phyloP scores from a whole-genome alignment of 2,797 vertebrate species.

The Oceanodroma leucorhoa region DNA sequence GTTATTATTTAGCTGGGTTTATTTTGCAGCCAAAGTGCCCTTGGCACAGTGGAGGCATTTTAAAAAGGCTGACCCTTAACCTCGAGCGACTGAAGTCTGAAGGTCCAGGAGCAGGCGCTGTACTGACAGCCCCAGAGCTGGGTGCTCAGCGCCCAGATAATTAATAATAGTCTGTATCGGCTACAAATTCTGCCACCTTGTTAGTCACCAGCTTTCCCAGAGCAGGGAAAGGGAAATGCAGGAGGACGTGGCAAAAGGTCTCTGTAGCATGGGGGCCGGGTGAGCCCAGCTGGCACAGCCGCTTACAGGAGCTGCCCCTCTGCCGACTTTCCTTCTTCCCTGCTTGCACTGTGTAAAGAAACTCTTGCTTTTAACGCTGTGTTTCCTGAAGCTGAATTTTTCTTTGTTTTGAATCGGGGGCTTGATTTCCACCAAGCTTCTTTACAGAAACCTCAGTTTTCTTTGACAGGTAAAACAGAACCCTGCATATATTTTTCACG shows the following conservation, averaged over 20 bases:
- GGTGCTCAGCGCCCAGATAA: neutral
- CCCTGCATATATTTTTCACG: neutral
- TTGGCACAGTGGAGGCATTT: neutral
- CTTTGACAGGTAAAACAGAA: neutral
- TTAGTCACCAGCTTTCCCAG: neutral
- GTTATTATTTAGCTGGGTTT: slow-evolving; percentile 21
- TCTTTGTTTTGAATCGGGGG: neutral
- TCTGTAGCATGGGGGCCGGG: neutral
- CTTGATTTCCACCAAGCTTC: neutral
- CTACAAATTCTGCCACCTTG: neutral
- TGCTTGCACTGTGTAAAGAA: neutral
- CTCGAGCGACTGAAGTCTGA: neutral
- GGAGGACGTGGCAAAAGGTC: neutral
- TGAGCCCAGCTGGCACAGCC: fast-evolving
- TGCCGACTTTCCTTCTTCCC: neutral
- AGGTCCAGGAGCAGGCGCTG: fast-evolving
- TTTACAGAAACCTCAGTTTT: neutral
- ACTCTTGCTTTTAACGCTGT: fast-evolving
- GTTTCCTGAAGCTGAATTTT: neutral
- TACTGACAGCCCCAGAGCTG: neutral
- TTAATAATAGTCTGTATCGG: neutral
- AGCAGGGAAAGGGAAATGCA: neutral
- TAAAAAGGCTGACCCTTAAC: neutral
- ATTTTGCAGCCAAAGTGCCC: neutral
- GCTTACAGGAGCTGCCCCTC: neutral